Evolutionary conservation across 2,113 vertebrate genomes (phyloP), one percentile per base, ranked within the genome.

Genomic region (Montifringilla adamsi): DNA sequence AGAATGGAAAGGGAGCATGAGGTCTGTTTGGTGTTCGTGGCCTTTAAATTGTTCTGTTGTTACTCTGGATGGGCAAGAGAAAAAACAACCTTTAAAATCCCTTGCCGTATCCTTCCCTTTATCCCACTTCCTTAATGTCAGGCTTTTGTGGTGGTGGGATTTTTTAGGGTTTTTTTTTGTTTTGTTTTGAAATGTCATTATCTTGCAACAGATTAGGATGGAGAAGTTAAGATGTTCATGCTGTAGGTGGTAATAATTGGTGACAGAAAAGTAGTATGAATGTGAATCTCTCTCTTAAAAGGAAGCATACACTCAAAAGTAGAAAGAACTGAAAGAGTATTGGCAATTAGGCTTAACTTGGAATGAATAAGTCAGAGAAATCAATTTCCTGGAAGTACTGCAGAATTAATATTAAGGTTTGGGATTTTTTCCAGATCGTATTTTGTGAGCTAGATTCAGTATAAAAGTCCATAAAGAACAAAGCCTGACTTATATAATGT

Each of bases 371-470:
- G 58, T 44, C 4, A 20, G 69, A 79, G 23, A 73, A 84, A 58
- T 52, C 7, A 16, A 0, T 84, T 75, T 89, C 44, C 69, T 52
- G 6, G 1, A 41, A 85, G 53, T 30, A 12, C 17, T 64, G 53
- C 58, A 75, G 49, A 74, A 84, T 14, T 13, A 50, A 5, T 74
- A 23, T 15, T 73, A 43, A 75, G 16, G 24, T 39, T 59, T 1
- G 2, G 19, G n/a, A 0, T 37, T 84, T 86, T 86, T 73, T 87
- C 31, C 1, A 1, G 66, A 17, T 63, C 0, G 0, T 67, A 7
- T 75, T 78, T 91, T 1, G 2, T 16, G 30, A 64, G 15, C 15
- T 63, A 50, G 30, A 55, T 46, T 87, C 20, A 55, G 24, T 50
- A 41, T 63, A 49, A 4, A 86, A 94, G 35, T 59, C 35, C 5